phyloP scores from a whole-genome alignment of 2,113 vertebrate species.

The Centrocercus urophasianus region DNA sequence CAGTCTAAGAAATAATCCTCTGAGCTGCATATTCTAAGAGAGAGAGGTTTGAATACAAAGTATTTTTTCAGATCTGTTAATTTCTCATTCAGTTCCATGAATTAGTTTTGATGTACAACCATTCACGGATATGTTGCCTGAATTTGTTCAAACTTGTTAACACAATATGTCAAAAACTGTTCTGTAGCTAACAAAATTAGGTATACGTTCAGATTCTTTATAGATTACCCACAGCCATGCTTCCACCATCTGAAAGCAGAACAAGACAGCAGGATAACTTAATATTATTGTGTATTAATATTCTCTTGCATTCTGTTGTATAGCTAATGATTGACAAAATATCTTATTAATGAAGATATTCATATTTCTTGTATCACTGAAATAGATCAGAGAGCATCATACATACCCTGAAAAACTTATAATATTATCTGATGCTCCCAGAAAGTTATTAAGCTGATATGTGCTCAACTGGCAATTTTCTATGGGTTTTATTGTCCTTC shows the following conservation, averaged over 20 bases:
- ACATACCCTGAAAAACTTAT: background rate
- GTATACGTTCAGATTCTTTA: background rate
- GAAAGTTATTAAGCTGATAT: background rate
- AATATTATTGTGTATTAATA: background rate
- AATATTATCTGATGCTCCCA: background rate
- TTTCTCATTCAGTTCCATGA: background rate
- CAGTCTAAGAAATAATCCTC: background rate
- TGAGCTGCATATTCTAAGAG: background rate
- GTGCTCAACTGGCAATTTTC: background rate
- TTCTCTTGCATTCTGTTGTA: background rate
- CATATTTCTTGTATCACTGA: background rate
- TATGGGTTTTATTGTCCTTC: background rate
- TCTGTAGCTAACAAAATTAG: background rate
- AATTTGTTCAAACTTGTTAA: background rate
- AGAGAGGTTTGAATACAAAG: background rate
- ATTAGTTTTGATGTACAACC: background rate
- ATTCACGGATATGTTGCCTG: background rate
- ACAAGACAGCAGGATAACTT: background rate
- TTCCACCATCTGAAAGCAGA: background rate
- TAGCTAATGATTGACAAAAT: background rate
- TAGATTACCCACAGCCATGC: background rate
- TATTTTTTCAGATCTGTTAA: background rate
- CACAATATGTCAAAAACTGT: background rate
- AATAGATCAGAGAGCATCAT: background rate
- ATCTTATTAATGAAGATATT: background rate